Evolutionary conservation across 2,113 vertebrate species (phyloP).

Genomic region (Myocastor coypus): DNA sequence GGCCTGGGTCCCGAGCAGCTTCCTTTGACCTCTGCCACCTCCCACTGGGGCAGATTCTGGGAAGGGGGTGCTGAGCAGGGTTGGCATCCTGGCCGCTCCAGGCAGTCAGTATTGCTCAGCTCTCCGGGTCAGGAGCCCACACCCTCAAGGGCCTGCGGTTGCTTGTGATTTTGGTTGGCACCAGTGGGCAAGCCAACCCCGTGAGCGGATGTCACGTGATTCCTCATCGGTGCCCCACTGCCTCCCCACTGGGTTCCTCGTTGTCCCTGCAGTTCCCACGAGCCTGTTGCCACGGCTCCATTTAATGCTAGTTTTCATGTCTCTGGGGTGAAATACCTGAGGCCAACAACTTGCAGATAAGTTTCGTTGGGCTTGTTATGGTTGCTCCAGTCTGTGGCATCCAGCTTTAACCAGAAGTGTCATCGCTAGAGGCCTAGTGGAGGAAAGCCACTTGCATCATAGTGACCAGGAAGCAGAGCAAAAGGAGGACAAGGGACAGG

Average conservation of each 20-base stretch:
- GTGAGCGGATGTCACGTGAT: background rate
- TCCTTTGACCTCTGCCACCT: background rate
- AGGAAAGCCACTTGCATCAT: background rate
- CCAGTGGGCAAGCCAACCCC: background rate
- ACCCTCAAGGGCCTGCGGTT: too few relatives aligned
- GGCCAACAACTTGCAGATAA: background rate
- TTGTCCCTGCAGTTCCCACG: background rate
- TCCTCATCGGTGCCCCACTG: background rate
- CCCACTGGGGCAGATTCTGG: background rate
- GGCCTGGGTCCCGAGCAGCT: background rate
- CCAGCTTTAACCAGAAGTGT: background rate
- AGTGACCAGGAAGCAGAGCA: background rate
- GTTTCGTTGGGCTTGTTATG: background rate
- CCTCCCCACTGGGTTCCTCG: background rate
- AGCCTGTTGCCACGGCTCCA: background rate
- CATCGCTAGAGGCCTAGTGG: background rate
- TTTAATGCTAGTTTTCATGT: background rate
- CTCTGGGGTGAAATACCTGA: background rate
- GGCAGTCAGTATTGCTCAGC: background rate
- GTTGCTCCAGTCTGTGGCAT: background rate
- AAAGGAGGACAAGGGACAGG: background rate
- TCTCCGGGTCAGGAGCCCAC: background rate
- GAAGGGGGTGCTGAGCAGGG: background rate
- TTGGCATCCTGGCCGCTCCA: background rate
- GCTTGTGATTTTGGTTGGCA: background rate